A percentile compares a stretch with the other conserved stretches of the same genome.
Evolutionary conservation across 1,140 invertebrate genomes (phyloP).

Genomic region (Brachionus plicatilis): DNA sequence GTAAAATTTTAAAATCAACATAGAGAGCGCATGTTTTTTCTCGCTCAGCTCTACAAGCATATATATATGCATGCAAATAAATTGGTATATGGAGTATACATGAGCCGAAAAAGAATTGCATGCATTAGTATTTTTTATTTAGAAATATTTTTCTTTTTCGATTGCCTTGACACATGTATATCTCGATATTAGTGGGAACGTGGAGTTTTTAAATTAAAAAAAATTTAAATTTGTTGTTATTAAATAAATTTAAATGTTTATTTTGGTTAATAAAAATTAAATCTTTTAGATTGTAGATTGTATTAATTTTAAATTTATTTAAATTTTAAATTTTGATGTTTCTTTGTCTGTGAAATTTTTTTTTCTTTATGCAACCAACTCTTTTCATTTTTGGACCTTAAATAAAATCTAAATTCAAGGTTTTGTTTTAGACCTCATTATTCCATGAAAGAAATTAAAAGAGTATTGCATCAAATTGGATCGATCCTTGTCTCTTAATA

Average conservation of each 20-base stretch:
- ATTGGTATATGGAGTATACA: neutral
- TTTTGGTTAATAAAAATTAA: neutral
- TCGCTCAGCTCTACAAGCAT: neutral
- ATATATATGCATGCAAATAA: conserved; percentile 31
- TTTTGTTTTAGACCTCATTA: too few relatives aligned
- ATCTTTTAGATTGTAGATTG: neutral
- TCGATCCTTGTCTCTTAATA: too few relatives aligned
- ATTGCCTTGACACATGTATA: conserved; percentile 14
- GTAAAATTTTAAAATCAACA: neutral
- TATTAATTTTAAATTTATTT: too few relatives aligned
- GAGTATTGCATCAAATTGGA: too few relatives aligned
- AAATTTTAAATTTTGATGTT: too few relatives aligned
- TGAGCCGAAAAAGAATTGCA: conserved; percentile 4
- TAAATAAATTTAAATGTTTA: too few relatives aligned
- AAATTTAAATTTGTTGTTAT: too few relatives aligned
- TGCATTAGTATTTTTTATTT: conserved; percentile 18
- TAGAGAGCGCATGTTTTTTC: conserved; percentile 32
- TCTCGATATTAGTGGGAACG: conserved; percentile 3
- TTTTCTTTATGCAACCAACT: too few relatives aligned
- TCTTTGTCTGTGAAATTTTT: too few relatives aligned
- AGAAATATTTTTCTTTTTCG: neutral
- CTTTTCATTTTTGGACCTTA: too few relatives aligned
- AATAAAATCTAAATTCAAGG: too few relatives aligned
- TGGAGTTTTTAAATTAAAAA: neutral
- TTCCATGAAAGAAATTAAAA: too few relatives aligned